Conservation (phyloP, 2,888 invertebrate species). For the Andrena fulva region DNA sequence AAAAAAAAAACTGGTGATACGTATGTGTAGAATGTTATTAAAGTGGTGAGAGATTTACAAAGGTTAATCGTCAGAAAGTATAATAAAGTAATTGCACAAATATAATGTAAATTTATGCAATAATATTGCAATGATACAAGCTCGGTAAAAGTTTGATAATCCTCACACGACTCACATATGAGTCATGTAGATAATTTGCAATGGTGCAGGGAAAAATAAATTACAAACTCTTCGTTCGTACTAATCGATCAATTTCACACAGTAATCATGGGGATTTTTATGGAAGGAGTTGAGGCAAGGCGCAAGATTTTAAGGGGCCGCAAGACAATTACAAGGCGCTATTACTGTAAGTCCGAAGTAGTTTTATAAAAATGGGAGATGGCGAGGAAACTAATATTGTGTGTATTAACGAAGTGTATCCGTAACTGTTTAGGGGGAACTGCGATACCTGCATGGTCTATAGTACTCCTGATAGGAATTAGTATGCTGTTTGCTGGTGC, state of each 20-base stretch:
- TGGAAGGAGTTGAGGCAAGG: constrained; percentile 91
- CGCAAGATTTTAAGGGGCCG: constrained; percentile 92
- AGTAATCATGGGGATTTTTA: constrained; percentile 89
- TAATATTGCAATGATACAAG: background rate
- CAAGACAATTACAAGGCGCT: constrained; percentile 91
- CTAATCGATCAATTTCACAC: constrained; percentile 59
- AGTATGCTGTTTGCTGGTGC: constrained; percentile 90
- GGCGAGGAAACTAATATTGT: background rate
- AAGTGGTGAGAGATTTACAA: constrained; percentile 12
- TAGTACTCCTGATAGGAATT: constrained; percentile 89
- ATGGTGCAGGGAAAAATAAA: constrained; percentile 6
- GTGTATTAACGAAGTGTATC: background rate
- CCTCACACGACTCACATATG: background rate
- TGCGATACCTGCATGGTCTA: constrained; percentile 92
- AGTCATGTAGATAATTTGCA: constrained; percentile 13
- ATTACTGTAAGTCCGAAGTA: constrained; percentile 89
- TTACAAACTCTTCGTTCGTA: background rate
- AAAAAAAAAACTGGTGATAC: background rate
- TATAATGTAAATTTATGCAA: background rate
- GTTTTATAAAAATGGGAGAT: background rate
- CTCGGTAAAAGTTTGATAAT: background rate
- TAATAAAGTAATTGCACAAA: background rate
- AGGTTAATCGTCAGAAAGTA: background rate
- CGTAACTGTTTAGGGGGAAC: constrained; percentile 86
- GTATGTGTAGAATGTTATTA: constrained; percentile 6